A percentile compares a stretch with the other conserved stretches of the same genome.
These are phyloP conservation scores for Colletes latitarsis DNA, from an alignment of 1,140 invertebrate genomes.

Conservation along the genomic window DNA sequence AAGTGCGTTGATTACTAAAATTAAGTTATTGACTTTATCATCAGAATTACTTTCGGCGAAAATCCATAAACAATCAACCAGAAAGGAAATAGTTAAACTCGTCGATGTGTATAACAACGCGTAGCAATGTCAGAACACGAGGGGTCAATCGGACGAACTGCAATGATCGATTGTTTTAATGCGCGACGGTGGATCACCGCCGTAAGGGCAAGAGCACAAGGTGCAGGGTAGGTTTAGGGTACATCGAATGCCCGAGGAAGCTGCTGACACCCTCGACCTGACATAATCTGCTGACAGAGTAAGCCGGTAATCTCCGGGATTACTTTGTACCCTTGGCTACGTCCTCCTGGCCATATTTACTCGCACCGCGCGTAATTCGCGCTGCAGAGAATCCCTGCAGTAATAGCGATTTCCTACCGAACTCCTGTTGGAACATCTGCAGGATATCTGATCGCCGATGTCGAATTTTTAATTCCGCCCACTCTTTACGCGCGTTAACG, in stretches of 20 bases:
- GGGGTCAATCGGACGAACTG: background rate
- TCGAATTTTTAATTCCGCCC: constrained; percentile 50
- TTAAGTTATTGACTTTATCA: no score
- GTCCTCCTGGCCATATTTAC: constrained; percentile 72
- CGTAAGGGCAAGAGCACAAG: constrained; percentile 27
- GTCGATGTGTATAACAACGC: no score
- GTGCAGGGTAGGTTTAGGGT: constrained; percentile 33
- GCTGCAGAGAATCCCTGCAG: constrained; percentile 64
- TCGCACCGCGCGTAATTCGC: constrained; percentile 69
- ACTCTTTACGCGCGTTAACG: background rate
- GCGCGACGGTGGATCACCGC: constrained; percentile 15
- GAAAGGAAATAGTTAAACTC: no score
- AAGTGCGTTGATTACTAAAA: no score
- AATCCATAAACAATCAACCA: no score
- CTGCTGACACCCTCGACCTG: constrained; percentile 80
- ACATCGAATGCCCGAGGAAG: constrained; percentile 67
- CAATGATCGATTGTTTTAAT: constrained; percentile 49
- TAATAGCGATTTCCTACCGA: constrained; percentile 61
- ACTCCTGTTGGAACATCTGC: constrained; percentile 64
- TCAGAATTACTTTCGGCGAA: no score
- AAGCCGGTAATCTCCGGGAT: constrained; percentile 81
- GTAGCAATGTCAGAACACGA: no score
- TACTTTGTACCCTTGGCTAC: constrained; percentile 74
- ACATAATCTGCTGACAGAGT: constrained; percentile 81
- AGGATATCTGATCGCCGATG: constrained; percentile 57